These are phyloP conservation scores for Tinea semifulvella DNA, from an alignment of 2,888 invertebrate genomes.

Conservation along the genomic window DNA sequence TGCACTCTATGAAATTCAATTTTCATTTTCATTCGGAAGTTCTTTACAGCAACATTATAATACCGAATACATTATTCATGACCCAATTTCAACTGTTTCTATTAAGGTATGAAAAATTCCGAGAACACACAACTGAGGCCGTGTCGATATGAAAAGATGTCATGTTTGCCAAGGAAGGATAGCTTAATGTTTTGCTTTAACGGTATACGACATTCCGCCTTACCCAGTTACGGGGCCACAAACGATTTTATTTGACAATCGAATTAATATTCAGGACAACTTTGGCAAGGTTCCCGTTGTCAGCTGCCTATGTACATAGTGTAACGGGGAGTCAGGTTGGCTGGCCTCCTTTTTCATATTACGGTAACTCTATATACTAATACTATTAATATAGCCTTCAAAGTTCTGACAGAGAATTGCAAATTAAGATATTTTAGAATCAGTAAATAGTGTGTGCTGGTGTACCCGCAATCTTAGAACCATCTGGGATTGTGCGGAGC, in stretches of 20 bases:
- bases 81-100: conserved; percentile 11
- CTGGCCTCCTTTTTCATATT: conserved; percentile 26
- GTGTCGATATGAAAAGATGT: conserved; percentile 1
- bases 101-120: conserved; percentile 1
- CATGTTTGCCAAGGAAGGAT: conserved; percentile 8
- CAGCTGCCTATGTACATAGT: conserved; percentile 22
- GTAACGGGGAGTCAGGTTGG: conserved; percentile 32
- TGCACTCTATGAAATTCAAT: conserved; percentile 13
- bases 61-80: conserved; percentile 9
- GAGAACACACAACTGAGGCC: background rate
- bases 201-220: conserved; percentile 13
- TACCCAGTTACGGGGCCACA: conserved; percentile 12
- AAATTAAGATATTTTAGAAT: no score
- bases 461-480: no score
- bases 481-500: no score
- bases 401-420: no score
- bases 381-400: no score
- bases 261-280: conserved; percentile 50
- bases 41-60: background rate
- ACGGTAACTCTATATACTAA: conserved; percentile 1
- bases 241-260: conserved; percentile 33
- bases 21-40: conserved; percentile 11
- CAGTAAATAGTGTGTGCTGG: no score
- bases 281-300: conserved; percentile 37
- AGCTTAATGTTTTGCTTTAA: conserved; percentile 8